Evolutionary conservation across 2,888 invertebrate species (phyloP).

Genomic region (Odontothrips loti): DNA sequence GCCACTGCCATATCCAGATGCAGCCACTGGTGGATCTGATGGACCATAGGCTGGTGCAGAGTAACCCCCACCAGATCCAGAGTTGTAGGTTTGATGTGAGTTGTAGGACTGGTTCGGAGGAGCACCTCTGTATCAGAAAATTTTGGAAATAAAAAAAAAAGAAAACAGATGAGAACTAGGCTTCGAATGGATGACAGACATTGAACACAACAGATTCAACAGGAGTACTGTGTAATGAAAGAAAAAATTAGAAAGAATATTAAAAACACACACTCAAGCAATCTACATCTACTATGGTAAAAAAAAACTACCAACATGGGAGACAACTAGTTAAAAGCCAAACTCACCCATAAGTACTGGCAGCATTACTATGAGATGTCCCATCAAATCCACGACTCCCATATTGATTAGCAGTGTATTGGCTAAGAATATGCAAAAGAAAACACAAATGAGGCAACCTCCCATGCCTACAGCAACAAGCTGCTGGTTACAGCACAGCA

Average conservation of each 20-base stretch:
- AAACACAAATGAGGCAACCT: not conserved
- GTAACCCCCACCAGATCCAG: not conserved
- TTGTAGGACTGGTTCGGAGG: not conserved
- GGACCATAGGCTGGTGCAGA: not conserved
- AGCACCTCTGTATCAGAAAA: not conserved
- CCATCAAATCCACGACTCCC: constrained; percentile 4
- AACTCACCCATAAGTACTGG: constrained; percentile 5
- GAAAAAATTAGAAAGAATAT: not conserved
- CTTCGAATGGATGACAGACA: not conserved
- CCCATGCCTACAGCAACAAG: not conserved
- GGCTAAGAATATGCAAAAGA: constrained; percentile 1
- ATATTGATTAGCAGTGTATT: not conserved
- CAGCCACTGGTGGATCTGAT: not conserved
- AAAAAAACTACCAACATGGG: not conserved
- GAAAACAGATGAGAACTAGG: not conserved
- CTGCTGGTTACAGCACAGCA: not conserved
- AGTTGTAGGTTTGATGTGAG: not conserved
- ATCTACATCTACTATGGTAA: not conserved
- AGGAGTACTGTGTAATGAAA: not conserved
- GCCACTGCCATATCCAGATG: not conserved
- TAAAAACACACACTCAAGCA: not conserved
- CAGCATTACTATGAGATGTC: not conserved
- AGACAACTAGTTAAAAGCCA: not conserved
- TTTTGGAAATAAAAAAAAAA: not conserved
- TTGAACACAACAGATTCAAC: not conserved